Evolutionary conservation across 1,140 invertebrate species (phyloP).

Genomic region (Matsumurasca onukii): DNA sequence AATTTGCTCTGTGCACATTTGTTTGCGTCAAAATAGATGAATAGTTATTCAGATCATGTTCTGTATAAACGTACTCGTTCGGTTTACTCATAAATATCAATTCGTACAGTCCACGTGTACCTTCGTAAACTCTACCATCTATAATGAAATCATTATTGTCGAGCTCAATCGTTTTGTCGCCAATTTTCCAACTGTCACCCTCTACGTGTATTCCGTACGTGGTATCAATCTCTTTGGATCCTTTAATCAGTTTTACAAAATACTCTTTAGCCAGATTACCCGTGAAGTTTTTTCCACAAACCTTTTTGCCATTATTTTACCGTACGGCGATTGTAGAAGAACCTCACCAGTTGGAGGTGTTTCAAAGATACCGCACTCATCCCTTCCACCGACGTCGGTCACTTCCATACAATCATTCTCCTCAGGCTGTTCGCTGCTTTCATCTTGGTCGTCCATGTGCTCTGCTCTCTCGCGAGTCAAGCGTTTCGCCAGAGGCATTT

Average conservation of each 20-base stretch:
- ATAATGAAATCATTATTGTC: conserved; percentile 4
- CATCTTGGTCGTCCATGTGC: not conserved
- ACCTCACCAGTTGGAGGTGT: not conserved
- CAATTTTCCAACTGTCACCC: not conserved
- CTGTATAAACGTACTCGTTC: not conserved
- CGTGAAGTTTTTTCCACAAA: not conserved
- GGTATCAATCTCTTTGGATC: not conserved
- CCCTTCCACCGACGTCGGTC: not conserved
- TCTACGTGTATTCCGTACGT: not conserved
- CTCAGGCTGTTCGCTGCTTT: not conserved
- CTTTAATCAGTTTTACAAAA: conserved; percentile 12
- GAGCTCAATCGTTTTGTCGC: not conserved
- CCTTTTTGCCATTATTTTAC: not conserved
- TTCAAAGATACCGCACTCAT: not conserved
- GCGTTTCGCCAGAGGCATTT: not conserved
- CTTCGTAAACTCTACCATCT: not conserved
- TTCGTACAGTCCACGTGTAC: conserved; percentile 17
- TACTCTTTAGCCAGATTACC: conserved; percentile 11
- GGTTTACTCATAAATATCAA: conserved; percentile 13
- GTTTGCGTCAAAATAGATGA: not conserved
- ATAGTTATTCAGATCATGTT: conserved; percentile 16
- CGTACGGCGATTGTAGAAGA: not conserved
- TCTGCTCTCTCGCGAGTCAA: not conserved
- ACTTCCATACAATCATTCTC: not conserved
- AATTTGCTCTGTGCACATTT: conserved; percentile 5